These are phyloP conservation scores for Chloropsis hardwickii DNA, from an alignment of 2,113 vertebrate genomes.

Conservation along the genomic window DNA sequence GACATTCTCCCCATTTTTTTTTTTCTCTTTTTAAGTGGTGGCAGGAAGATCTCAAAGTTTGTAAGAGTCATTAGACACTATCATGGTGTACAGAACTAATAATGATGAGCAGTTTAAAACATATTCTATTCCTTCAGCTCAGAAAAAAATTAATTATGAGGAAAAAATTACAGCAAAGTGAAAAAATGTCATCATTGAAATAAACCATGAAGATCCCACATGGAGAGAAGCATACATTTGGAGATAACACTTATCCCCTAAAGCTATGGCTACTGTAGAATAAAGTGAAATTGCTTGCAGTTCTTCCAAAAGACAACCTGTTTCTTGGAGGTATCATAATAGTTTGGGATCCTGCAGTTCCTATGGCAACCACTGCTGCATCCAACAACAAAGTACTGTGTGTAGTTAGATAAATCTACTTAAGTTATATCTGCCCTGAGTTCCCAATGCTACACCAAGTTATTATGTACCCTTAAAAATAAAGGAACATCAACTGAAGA, in stretches of 20 bases:
- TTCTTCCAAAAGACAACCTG: background rate
- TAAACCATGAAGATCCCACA: background rate
- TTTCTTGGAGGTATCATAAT: constrained; percentile 52
- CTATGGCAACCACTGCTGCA: constrained; percentile 64
- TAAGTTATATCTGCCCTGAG: constrained; percentile 45
- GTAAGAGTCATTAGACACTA: background rate
- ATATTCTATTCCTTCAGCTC: background rate
- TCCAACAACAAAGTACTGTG: constrained; percentile 57
- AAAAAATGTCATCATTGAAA: background rate
- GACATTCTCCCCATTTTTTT: background rate
- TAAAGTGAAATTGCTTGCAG: background rate
- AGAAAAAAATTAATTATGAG: background rate
- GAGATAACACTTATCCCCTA: background rate
- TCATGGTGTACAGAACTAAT: background rate
- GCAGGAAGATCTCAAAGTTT: background rate
- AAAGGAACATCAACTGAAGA: constrained; percentile 39
- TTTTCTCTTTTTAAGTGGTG: background rate
- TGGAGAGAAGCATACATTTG: background rate
- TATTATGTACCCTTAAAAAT: background rate
- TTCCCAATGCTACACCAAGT: background rate
- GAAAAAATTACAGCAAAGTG: background rate
- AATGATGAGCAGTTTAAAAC: background rate
- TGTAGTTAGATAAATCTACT: constrained; percentile 62
- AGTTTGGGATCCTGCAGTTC: constrained; percentile 63
- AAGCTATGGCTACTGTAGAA: background rate